A percentile compares a stretch with the other conserved stretches of the same genome.
Evolutionary conservation across 2,888 invertebrate species (phyloP).

Genomic region (Aphidius colemani): DNA sequence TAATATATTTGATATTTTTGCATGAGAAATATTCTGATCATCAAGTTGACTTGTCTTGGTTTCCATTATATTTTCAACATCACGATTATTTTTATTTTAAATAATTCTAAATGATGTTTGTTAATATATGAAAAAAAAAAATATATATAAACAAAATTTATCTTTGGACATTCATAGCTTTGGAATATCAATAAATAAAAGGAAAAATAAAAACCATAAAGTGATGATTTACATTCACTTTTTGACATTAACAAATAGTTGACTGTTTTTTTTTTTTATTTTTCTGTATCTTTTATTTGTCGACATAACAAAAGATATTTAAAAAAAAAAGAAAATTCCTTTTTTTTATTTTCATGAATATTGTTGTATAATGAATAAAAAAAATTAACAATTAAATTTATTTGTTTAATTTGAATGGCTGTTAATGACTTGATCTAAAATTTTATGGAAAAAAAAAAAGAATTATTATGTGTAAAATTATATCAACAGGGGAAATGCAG

Average conservation of each 20-base stretch:
- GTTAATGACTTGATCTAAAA: background rate
- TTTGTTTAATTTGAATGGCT: background rate
- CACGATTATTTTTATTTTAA: no score
- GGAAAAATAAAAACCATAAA: no score
- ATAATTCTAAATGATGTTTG: no score
- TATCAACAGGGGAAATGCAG: background rate
- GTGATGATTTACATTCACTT: slow-evolving; percentile 11
- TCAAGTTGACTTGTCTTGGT: no score
- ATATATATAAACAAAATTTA: no score
- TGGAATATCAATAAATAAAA: no score
- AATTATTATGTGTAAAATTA: slow-evolving; percentile 4
- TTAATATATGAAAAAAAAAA: no score
- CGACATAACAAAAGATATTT: background rate
- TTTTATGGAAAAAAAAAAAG: background rate
- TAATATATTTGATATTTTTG: background rate
- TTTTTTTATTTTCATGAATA: background rate
- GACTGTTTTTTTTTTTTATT: slow-evolving; percentile 4
- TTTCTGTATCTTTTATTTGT: background rate
- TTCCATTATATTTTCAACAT: no score
- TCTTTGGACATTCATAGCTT: no score
- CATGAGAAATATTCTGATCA: no score
- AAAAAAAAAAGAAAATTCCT: background rate
- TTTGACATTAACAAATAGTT: background rate
- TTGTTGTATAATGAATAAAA: slow-evolving; percentile 2
- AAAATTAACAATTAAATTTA: background rate